phyloP scores from a whole-genome alignment of 1,140 invertebrate genomes.

The Prorops nasuta region DNA sequence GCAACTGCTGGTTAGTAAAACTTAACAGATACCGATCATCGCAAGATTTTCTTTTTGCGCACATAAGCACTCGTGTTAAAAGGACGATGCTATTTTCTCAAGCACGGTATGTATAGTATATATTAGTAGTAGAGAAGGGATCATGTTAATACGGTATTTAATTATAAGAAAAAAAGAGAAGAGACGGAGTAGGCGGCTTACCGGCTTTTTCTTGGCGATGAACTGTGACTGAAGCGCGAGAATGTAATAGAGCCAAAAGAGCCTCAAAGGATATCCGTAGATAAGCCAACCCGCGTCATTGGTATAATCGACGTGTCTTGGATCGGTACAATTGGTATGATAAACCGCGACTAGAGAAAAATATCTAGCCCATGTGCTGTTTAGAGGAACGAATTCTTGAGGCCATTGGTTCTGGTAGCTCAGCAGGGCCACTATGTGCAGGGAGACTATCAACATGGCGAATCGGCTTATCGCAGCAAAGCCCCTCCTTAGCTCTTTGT shows the following conservation, averaged over 20 bases:
- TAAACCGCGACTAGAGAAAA: constrained; percentile 66
- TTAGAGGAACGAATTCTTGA: constrained; percentile 69
- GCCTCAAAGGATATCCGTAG: constrained; percentile 71
- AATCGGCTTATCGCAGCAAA: constrained; percentile 74
- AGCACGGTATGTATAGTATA: too few species aligned
- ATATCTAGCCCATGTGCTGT: constrained; percentile 70
- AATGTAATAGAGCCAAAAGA: constrained; percentile 75
- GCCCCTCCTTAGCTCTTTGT: constrained; percentile 68
- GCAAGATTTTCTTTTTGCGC: too few species aligned
- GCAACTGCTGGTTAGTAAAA: constrained; percentile 41
- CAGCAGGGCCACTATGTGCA: constrained; percentile 77
- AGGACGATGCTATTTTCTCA: too few species aligned
- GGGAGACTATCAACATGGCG: constrained; percentile 70
- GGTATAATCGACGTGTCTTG: constrained; percentile 63
- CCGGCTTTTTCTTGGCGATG: constrained; percentile 65
- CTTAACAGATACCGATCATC: not conserved
- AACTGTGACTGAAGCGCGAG: constrained; percentile 70
- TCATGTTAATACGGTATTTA: too few species aligned
- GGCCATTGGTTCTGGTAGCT: constrained; percentile 85
- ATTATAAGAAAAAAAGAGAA: too few species aligned
- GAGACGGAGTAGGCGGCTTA: constrained; percentile 52
- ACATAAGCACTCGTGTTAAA: too few species aligned
- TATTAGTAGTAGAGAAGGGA: too few species aligned
- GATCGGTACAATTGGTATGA: constrained; percentile 63
- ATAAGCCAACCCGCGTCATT: constrained; percentile 65